These are phyloP conservation scores for Pluvialis apricaria DNA, from an alignment of 2,113 vertebrate species.

Conservation along the genomic window DNA sequence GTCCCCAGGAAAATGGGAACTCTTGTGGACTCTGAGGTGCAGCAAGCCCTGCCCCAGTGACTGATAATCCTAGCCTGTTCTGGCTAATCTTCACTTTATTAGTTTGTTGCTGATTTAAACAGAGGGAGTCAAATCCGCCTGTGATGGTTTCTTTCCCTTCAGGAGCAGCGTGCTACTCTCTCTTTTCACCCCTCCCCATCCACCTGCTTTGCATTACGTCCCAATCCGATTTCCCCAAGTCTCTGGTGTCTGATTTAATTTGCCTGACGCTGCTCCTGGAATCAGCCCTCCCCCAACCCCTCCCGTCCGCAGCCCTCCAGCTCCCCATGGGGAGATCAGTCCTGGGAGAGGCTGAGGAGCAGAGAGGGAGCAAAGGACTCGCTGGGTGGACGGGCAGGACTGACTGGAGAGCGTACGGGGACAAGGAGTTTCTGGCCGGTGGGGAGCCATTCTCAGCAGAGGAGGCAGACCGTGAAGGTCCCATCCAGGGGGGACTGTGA, in stretches of 20 bases:
- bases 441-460: neutral
- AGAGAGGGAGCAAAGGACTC: slow-evolving; percentile 19
- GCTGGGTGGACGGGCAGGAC: neutral
- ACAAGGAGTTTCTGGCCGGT: neutral
- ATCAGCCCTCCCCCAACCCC: slow-evolving; percentile 64
- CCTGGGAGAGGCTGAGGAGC: slow-evolving; percentile 57
- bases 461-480: neutral
- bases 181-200: slow-evolving; percentile 62
- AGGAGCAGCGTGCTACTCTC: slow-evolving; percentile 41
- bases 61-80: neutral
- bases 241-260: slow-evolving; percentile 76
- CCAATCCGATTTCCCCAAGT: slow-evolving; percentile 59
- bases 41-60: neutral
- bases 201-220: slow-evolving; percentile 72
- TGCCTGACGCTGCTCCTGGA: slow-evolving; percentile 71
- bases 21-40: neutral
- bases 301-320: slow-evolving; percentile 46
- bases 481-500: neutral
- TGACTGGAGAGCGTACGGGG: neutral
- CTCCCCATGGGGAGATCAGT: slow-evolving; percentile 67
- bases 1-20: neutral
- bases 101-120: slow-evolving; percentile 27
- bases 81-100: slow-evolving; percentile 41
- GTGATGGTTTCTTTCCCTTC: slow-evolving; percentile 24
- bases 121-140: neutral